Evolutionary conservation across 2,113 vertebrate genomes (phyloP).

Genomic region (Lophura nycthemera): DNA sequence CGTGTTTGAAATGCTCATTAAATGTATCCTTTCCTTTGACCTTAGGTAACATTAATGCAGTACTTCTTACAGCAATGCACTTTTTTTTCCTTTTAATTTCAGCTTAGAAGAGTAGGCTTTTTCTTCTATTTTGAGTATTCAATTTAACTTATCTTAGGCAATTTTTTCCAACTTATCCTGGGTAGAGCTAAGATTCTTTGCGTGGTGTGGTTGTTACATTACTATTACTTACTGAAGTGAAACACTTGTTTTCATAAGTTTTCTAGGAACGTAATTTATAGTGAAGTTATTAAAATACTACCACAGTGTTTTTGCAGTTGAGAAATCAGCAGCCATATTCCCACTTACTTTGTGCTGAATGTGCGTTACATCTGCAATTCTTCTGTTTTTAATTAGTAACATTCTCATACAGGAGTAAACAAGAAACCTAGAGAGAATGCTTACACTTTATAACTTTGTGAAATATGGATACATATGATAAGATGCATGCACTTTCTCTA

Average conservation of each 20-base stretch:
- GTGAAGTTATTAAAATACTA: neutral
- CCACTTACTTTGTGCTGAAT: neutral
- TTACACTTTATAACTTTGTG: neutral
- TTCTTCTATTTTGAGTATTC: neutral
- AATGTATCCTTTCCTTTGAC: neutral
- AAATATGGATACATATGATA: neutral
- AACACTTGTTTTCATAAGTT: neutral
- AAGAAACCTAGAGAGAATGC: conserved; percentile 15
- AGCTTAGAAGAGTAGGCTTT: neutral
- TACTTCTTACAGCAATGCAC: neutral
- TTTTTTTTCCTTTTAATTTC: neutral
- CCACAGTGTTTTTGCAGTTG: neutral
- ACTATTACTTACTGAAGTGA: neutral
- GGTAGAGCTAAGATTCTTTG: neutral
- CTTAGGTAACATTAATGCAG: neutral
- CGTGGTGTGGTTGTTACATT: neutral
- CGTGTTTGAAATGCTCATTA: neutral
- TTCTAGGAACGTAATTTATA: neutral
- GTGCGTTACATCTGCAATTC: neutral
- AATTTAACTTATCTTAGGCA: neutral
- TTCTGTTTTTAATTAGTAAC: conserved; percentile 3
- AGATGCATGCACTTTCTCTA: neutral
- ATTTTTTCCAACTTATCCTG: neutral
- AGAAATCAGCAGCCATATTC: neutral
- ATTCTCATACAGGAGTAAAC: conserved; percentile 17